Base-by-base conservation (phyloP, 2,888 invertebrate genomes). In the Noctua fimbriata region DNA sequence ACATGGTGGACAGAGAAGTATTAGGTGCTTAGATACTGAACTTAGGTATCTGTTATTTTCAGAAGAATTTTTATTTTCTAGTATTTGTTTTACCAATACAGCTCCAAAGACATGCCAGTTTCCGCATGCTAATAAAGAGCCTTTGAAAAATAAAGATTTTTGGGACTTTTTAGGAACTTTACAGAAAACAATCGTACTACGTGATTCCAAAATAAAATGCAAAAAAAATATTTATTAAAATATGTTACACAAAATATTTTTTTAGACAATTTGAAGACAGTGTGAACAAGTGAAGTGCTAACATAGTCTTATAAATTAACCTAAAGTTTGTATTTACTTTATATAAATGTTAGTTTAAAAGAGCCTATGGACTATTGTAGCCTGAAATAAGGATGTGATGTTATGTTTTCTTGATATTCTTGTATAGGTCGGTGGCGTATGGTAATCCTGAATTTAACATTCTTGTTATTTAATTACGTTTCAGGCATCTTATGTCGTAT, bases 171-270 rank as follows among this genome's bases (percentile, higher is more conserved):
- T 16, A 47, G 9, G 14, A 32, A 32, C 49, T 12, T 32, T 9
- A 24, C 4, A 32, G 14, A 69, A 69, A 28, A 74, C 16, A 41
- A 41, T 41, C n/a, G 14, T 21, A 21, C 18, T 21, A 49, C 1
- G 36, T 16, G 6, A 32, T 55, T 21, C 52, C 41, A 75, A 75
- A 72, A 44, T 32, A 55, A 75, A 24, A 70, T 70, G 16, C 21
- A 28, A 12, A n/a, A 55, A 36, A 18, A 71, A 32, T 32, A 58
- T 75, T 32, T 75, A 75, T 73, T 65, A 65, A 32, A 4, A 21
- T 58, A 44, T 75, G 16, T 71, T 58, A 58, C 18, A 47, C 14
- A 36, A 44, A 47, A 55, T 24, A 58, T 44, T 72, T 36, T 32
- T 71, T 52, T 41, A 71, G 41, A 72, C 4, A 32, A 32, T n/a